These are phyloP conservation scores for Bombus superbus DNA, from an alignment of 1,140 invertebrate species.

Conservation along the genomic window DNA sequence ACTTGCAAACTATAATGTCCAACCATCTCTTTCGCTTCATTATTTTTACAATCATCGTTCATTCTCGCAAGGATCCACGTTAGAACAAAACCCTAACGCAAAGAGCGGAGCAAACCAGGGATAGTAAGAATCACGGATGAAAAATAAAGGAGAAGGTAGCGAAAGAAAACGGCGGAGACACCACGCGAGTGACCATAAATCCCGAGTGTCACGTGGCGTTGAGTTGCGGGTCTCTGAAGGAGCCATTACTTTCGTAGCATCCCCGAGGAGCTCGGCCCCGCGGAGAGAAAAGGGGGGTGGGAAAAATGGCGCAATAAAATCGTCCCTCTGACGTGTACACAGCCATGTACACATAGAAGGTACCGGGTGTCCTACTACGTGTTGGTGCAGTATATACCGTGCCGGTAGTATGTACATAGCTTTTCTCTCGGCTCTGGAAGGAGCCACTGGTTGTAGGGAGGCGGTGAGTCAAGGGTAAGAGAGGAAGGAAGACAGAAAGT, in stretches of 20 bases:
- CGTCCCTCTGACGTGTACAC: conserved; percentile 45
- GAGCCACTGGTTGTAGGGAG: conserved; percentile 2
- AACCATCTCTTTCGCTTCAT: background rate
- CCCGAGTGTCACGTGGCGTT: conserved; percentile 62
- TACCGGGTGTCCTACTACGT: conserved; percentile 24
- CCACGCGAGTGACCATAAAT: conserved; percentile 62
- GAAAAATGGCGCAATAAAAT: conserved; percentile 66
- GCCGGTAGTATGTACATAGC: background rate
- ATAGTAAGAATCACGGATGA: background rate
- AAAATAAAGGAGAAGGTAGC: background rate
- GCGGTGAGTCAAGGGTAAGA: background rate
- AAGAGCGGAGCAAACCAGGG: background rate
- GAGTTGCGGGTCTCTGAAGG: conserved; percentile 65
- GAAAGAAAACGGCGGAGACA: conserved; percentile 10
- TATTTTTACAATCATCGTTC: background rate
- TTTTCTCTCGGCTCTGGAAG: conserved; percentile 16
- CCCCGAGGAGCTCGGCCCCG: conserved; percentile 42
- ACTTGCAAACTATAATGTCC: background rate
- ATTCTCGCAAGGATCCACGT: background rate
- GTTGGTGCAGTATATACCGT: conserved; percentile 16
- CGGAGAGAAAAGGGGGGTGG: conserved; percentile 24
- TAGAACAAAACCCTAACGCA: background rate
- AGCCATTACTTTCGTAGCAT: conserved; percentile 68
- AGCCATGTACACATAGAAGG: conserved; percentile 17
- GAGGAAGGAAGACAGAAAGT: no score